Percentiles rank a stretch among this genome's conserved stretches.
These are phyloP conservation scores for cat (Felis catus) DNA, from an alignment of 2,113 vertebrate species.

Conservation along the genomic window DNA sequence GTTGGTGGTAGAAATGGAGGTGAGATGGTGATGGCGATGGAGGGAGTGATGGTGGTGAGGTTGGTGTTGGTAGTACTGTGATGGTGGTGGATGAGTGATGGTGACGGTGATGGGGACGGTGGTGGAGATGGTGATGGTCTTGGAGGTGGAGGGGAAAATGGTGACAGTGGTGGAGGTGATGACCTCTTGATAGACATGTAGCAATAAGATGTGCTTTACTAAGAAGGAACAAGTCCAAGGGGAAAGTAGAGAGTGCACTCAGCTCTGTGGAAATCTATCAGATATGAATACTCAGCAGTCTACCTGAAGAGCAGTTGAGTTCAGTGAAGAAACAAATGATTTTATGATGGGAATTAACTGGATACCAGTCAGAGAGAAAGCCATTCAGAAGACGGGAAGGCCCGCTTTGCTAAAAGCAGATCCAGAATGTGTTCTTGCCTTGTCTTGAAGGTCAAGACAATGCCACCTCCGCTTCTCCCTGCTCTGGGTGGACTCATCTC, in stretches of 20 bases:
- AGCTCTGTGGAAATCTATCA: neutral
- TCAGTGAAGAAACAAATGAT: neutral
- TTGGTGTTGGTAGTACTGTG: neutral
- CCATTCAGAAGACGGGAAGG: neutral
- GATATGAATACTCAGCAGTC: neutral
- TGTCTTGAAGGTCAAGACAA: neutral
- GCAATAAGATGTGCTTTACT: neutral
- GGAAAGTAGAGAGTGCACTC: neutral
- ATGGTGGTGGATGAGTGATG: neutral
- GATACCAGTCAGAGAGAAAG: neutral
- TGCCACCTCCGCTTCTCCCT: neutral
- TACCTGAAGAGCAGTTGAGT: neutral
- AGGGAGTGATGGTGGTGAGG: neutral
- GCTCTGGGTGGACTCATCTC: neutral
- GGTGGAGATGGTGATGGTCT: neutral
- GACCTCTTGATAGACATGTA: neutral
- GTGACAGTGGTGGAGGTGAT: neutral
- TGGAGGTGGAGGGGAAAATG: neutral
- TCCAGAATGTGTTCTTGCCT: neutral
- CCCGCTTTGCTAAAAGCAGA: neutral
- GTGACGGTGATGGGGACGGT: neutral
- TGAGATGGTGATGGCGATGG: neutral
- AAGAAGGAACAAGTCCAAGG: neutral
- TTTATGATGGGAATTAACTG: neutral
- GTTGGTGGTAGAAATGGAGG: neutral